Evolutionary conservation across 2,888 invertebrate species (phyloP).

Genomic region (Myopa testacea): DNA sequence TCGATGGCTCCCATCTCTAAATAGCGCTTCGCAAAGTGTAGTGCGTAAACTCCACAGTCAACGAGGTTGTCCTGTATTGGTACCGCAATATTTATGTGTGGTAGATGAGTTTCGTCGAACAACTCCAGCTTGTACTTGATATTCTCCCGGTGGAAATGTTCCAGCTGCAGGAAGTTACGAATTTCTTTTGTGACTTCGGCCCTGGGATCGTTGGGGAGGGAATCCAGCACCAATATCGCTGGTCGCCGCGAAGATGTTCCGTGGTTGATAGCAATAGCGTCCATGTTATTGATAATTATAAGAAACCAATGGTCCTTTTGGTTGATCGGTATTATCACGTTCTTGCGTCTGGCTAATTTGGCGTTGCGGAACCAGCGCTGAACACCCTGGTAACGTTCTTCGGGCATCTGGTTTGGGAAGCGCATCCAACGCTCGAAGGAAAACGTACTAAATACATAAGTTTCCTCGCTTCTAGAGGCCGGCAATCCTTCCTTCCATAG

Average conservation of each 20-base stretch:
- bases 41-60: neutral
- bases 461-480: neutral
- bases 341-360: neutral
- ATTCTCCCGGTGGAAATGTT: neutral
- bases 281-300: neutral
- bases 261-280: neutral
- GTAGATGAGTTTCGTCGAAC: neutral
- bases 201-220: neutral
- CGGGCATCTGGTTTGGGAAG: neutral
- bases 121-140: neutral
- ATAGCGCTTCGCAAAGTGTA: neutral
- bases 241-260: neutral
- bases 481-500: neutral
- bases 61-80: conserved; percentile 2
- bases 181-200: neutral
- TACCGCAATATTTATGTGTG: neutral
- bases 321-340: neutral
- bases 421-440: neutral
- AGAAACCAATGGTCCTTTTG: neutral
- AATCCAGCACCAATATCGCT: neutral
- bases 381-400: conserved; percentile 5
- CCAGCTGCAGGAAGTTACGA: neutral
- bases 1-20: neutral
- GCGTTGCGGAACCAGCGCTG: conserved; percentile 2
- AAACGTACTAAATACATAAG: neutral